These are phyloP conservation scores for Triplophysa bombifrons DNA, from an alignment of 2,797 vertebrate species.

Conservation along the genomic window DNA sequence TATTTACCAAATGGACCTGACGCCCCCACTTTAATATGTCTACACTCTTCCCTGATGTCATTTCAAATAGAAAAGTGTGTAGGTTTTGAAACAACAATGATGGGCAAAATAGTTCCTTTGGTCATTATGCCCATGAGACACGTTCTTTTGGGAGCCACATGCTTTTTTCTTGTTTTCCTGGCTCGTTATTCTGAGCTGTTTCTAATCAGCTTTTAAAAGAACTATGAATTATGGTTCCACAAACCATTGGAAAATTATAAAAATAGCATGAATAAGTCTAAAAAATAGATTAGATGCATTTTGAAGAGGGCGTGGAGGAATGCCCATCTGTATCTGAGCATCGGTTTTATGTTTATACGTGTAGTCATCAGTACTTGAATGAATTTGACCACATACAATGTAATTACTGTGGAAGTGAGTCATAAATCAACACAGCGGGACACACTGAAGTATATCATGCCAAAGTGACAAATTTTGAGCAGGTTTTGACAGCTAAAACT, in stretches of 20 bases:
- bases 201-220: background rate
- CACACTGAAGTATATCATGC: conserved; percentile 22
- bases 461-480: conserved; percentile 52
- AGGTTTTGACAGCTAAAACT: conserved; percentile 53
- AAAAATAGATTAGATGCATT: background rate
- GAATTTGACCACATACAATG: background rate
- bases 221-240: background rate
- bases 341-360: conserved; percentile 35
- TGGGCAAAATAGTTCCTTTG: background rate
- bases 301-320: conserved; percentile 33
- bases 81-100: conserved; percentile 17
- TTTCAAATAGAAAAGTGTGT: conserved; percentile 7
- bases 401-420: conserved; percentile 42
- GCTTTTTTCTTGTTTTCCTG: too few species aligned
- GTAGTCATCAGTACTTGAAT: conserved; percentile 28
- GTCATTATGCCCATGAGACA: background rate
- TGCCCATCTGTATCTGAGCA: conserved; percentile 45
- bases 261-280: background rate
- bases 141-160: background rate
- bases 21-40: conserved; percentile 30
- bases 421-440: conserved; percentile 34
- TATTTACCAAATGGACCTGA: conserved; percentile 50
- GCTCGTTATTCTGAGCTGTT: too few species aligned
- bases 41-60: conserved; percentile 16
- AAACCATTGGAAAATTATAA: background rate